A percentile compares a stretch with the other conserved stretches of the same genome.
These are phyloP conservation scores for Meriones psammophilus DNA, from an alignment of 2,797 vertebrate species.

Conservation along the genomic window DNA sequence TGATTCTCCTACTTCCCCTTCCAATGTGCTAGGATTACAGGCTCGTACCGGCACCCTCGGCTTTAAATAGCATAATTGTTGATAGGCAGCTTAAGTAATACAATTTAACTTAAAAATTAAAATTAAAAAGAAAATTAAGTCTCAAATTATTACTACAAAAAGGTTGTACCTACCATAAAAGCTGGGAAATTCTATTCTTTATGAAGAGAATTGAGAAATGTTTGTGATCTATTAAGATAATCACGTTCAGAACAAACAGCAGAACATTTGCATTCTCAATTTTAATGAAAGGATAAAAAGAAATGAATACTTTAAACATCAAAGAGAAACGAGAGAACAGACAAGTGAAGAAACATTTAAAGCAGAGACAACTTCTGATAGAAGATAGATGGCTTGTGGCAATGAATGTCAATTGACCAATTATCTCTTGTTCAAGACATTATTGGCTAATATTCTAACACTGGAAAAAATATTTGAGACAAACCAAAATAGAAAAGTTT, in stretches of 20 bases:
- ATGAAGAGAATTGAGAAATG: slow-evolving; percentile 31
- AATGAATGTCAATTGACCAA: not conserved
- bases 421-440: slow-evolving; percentile 17
- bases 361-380: not conserved
- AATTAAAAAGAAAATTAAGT: not conserved
- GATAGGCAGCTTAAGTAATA: not conserved
- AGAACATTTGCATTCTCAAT: slow-evolving; percentile 16
- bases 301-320: slow-evolving; percentile 39
- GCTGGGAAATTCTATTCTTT: not conserved
- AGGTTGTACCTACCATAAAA: not conserved
- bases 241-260: slow-evolving; percentile 10
- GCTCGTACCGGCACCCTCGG: not conserved
- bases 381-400: not conserved
- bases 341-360: not conserved
- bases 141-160: not conserved
- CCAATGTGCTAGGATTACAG: not conserved
- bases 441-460: not conserved
- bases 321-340: slow-evolving; percentile 36
- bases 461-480: not conserved
- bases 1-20: not conserved
- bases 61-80: not conserved
- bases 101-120: not conserved
- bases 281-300: slow-evolving; percentile 35
- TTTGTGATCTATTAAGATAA: slow-evolving; percentile 17
- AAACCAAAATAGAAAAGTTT: not conserved